Evolutionary conservation across 2,888 invertebrate genomes (phyloP).

Genomic region (Atrina japonica): DNA sequence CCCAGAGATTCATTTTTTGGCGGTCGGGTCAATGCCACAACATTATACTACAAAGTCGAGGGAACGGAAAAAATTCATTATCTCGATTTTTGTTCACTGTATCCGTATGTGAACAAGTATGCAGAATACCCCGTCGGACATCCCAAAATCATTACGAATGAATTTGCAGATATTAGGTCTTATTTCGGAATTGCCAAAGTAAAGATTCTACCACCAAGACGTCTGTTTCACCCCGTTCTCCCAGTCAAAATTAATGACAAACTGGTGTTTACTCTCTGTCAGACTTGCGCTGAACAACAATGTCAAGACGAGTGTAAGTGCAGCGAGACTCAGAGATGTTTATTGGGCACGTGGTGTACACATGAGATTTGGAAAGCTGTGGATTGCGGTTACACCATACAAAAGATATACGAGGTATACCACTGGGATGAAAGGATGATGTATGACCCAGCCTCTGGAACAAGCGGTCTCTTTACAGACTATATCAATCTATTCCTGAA

Average conservation of each 20-base stretch:
- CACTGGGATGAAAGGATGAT: too few species aligned
- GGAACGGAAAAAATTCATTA: too few species aligned
- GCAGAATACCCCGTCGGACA: constrained; percentile 62
- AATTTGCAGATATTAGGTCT: constrained; percentile 42
- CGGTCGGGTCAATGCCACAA: constrained; percentile 58
- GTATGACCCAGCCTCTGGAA: constrained; percentile 44
- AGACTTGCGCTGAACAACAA: neutral
- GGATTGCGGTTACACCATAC: constrained; percentile 67
- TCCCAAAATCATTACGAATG: constrained; percentile 51
- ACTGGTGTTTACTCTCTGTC: constrained; percentile 3
- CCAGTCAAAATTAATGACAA: constrained; percentile 52
- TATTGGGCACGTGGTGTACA: constrained; percentile 50
- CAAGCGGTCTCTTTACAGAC: too few species aligned
- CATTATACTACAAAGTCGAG: constrained; percentile 51
- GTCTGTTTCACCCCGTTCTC: constrained; percentile 68
- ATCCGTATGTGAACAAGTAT: constrained; percentile 66
- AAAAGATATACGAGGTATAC: too few species aligned
- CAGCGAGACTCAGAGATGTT: neutral
- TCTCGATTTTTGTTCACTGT: constrained; percentile 58
- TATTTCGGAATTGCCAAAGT: constrained; percentile 64
- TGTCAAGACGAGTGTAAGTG: neutral
- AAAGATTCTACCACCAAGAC: constrained; percentile 59
- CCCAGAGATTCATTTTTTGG: constrained; percentile 67
- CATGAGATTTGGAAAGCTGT: constrained; percentile 72
- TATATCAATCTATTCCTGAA: constrained; percentile 55